Conservation (phyloP, 2,113 vertebrate species). For the Thunnus thynnus region DNA sequence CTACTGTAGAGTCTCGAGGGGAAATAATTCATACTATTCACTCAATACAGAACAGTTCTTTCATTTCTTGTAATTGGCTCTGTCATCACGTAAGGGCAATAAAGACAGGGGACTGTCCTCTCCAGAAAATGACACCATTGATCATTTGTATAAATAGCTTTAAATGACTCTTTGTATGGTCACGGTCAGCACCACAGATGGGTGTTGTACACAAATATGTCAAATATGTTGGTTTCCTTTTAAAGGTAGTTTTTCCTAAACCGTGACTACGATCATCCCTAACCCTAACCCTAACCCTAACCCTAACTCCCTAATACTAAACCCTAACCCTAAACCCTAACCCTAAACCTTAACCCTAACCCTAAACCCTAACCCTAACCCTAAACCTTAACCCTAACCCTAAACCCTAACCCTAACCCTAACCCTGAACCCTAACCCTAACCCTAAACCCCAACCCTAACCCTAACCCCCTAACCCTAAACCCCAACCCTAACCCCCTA, state of each 20-base stretch:
- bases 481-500: neutral
- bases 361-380: no score
- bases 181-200: conserved; percentile 5
- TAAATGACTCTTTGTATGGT: neutral
- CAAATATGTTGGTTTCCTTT: neutral
- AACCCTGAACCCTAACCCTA: no score
- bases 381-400: no score
- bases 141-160: conserved; percentile 2
- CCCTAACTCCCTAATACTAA: no score
- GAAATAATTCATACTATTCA: neutral
- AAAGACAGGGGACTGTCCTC: neutral
- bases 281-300: no score
- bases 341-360: no score
- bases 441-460: no score
- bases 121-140: neutral
- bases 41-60: neutral
- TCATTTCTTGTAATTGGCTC: conserved; percentile 4
- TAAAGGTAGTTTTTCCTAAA: no score
- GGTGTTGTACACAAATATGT: neutral
- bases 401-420: no score
- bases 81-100: neutral
- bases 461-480: no score
- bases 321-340: no score
- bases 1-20: conserved; percentile 5
- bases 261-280: no score